Evolutionary conservation across 2,113 vertebrate species (phyloP), one percentile per base, ranked within the genome.

Genomic region (Entelurus aequoreus): DNA sequence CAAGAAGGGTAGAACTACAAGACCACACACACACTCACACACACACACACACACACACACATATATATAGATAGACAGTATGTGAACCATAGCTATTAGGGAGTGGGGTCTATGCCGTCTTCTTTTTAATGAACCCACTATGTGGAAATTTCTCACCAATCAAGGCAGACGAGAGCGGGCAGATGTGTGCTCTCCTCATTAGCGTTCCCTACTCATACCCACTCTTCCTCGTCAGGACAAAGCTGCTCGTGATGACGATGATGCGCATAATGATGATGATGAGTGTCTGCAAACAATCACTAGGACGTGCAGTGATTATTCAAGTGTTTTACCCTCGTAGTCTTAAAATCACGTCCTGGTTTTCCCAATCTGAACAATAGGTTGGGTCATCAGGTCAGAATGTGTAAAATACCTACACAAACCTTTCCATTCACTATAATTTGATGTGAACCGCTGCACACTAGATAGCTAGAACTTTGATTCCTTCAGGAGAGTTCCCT

Each of bases 141-240:
- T 21, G 28, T 59, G 65, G 65, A 66, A 68, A 75, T 77, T 64
- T 62, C 67, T 59, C 69, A 49, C 68, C 78, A 84, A 69, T 86
- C 74, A 80, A 76, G 53, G 46, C 53, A 53, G 46, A 70, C 57
- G 16, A 60, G 48, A 65, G 74, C 52, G 65, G 66, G 56, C 75
- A 80, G 76, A 78, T 63, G 65, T n/a, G 74, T 48, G 6, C 64
- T 55, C 65, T 70, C 63, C 75, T 88, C 73, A 75, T 85, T 81
- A 84, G 69, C 59, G 42, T 62, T 28, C 60, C 53, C n/a, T 50
- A 46, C 42, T 46, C 42, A 5, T 12, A 11, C 59, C 67, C 44
- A 58, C 48, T 51, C 74, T 65, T 48, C 49, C 70, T n/a, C 48
- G 60, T 69, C 40, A 63, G 65, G 57, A 80, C 40, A 15, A 66